phyloP scores from a whole-genome alignment of 1,140 invertebrate species.

The Forficula auricularia region DNA sequence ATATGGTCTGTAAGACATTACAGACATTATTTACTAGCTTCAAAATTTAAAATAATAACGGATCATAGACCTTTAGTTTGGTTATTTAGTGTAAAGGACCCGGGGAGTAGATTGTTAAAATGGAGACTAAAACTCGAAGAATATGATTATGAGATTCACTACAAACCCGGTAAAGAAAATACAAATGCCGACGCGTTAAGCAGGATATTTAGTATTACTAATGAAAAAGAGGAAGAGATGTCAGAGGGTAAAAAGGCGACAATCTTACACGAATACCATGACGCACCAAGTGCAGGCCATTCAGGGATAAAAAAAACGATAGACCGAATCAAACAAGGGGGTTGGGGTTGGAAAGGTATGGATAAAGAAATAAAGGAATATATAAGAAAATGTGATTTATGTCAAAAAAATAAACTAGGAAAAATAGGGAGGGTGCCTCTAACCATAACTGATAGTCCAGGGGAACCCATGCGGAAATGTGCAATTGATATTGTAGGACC shows the following conservation, averaged over 20 bases:
- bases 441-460: no score
- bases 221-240: neutral
- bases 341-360: slow-evolving; percentile 8
- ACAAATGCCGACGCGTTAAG: slow-evolving; percentile 21
- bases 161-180: slow-evolving; percentile 23
- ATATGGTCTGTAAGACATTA: slow-evolving; percentile 28
- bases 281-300: slow-evolving; percentile 10
- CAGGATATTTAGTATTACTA: slow-evolving; percentile 9
- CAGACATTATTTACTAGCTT: slow-evolving; percentile 28
- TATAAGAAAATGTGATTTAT: slow-evolving; percentile 8
- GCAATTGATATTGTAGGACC: no score
- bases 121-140: slow-evolving; percentile 32
- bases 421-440: no score
- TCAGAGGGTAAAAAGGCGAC: neutral
- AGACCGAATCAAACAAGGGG: slow-evolving; percentile 5
- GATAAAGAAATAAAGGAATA: slow-evolving; percentile 8
- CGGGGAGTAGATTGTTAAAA: slow-evolving; percentile 25
- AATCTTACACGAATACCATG: slow-evolving; percentile 14
- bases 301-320: slow-evolving; percentile 10
- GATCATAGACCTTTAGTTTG: slow-evolving; percentile 32
- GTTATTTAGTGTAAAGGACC: slow-evolving; percentile 29
- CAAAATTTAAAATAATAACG: slow-evolving; percentile 29
- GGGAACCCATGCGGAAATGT: no score
- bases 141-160: slow-evolving; percentile 26
- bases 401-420: slow-evolving; percentile 12